Conservation (phyloP, 2,888 invertebrate species). For the Polymixis flavicincta region DNA sequence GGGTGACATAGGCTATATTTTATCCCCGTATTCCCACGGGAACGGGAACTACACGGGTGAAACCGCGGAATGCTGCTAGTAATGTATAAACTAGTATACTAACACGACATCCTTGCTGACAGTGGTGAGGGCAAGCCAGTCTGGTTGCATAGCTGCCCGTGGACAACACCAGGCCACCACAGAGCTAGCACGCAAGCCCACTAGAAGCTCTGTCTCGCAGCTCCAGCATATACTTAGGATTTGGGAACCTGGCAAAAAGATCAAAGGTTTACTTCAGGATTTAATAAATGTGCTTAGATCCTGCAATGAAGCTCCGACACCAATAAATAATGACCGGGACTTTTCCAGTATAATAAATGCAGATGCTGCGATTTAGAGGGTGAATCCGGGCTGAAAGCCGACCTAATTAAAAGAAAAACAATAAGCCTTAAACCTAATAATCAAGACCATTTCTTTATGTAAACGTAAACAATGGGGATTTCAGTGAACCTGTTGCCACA, state of each 20-base stretch:
- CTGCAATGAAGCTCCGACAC: neutral
- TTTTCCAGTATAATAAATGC: neutral
- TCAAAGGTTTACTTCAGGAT: neutral
- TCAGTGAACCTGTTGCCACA: neutral
- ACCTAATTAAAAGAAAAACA: neutral
- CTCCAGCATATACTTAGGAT: constrained; percentile 87
- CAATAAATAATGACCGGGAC: neutral
- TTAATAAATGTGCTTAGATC: neutral
- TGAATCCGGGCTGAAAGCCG: neutral
- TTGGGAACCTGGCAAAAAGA: constrained; percentile 81
- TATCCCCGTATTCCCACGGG: no score
- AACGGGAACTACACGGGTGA: no score
- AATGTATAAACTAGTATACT: constrained; percentile 53
- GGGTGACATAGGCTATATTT: no score
- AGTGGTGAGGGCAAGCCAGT: constrained; percentile 85
- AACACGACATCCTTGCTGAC: constrained; percentile 86
- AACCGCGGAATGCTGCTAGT: no score
- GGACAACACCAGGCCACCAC: constrained; percentile 88
- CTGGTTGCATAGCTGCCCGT: constrained; percentile 82
- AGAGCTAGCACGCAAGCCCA: constrained; percentile 85
- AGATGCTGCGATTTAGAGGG: neutral
- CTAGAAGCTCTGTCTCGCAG: constrained; percentile 84
- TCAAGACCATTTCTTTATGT: no score
- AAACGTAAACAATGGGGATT: no score
- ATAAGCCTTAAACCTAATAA: neutral